Percentiles rank a stretch among this genome's conserved stretches.
These are phyloP conservation scores for Palloptera scutellata DNA, from an alignment of 2,888 invertebrate species.

Conservation along the genomic window DNA sequence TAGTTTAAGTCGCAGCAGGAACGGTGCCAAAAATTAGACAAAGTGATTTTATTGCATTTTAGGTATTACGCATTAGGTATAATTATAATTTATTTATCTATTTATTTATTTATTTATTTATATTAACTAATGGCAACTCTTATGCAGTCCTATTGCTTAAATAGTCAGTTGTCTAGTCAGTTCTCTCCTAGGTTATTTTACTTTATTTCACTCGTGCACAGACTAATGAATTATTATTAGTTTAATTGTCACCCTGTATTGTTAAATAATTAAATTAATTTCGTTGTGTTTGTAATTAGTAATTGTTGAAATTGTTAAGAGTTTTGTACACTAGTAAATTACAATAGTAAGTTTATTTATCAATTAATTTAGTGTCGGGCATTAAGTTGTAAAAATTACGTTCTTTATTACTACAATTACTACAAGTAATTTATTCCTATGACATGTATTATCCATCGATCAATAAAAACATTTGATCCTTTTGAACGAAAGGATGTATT, in stretches of 20 bases:
- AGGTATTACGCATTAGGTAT: neutral
- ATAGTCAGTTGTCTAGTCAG: conserved; percentile 34
- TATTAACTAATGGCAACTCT: conserved; percentile 31
- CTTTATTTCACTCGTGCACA: neutral
- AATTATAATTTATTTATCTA: conserved; percentile 16
- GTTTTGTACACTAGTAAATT: too few species aligned
- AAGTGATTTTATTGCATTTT: neutral
- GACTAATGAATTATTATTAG: neutral
- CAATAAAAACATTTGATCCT: too few species aligned
- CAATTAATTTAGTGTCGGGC: too few species aligned
- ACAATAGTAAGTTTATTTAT: too few species aligned
- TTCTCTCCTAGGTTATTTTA: neutral
- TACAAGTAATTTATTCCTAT: too few species aligned
- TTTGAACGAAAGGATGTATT: too few species aligned
- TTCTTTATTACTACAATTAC: too few species aligned
- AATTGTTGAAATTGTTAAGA: neutral
- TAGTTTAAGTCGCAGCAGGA: neutral
- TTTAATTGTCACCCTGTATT: neutral
- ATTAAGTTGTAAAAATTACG: too few species aligned
- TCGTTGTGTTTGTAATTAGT: neutral
- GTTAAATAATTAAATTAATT: neutral
- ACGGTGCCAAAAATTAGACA: conserved; percentile 36
- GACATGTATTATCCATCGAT: too few species aligned
- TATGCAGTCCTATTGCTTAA: conserved; percentile 10
- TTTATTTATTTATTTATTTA: conserved; percentile 31